Percentiles rank a stretch among this genome's conserved stretches.
phyloP scores from a whole-genome alignment of 2,797 vertebrate genomes.

The Eupleurogrammus muticus region DNA sequence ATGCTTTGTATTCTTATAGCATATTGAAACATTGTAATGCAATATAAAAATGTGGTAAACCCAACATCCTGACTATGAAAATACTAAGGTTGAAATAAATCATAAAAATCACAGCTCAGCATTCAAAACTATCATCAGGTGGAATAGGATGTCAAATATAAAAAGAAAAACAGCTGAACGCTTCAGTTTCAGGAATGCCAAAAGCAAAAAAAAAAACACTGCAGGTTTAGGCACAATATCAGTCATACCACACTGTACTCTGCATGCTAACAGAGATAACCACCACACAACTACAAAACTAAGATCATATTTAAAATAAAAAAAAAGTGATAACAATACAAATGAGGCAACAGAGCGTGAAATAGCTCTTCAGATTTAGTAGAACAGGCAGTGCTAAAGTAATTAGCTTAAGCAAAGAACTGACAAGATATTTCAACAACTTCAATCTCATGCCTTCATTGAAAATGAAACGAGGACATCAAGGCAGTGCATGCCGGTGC shows the following conservation, averaged over 20 bases:
- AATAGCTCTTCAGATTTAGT: constrained; percentile 44
- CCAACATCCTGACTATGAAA: constrained; percentile 37
- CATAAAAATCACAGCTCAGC: constrained; percentile 37
- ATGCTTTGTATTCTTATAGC: constrained; percentile 40
- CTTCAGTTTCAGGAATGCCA: constrained; percentile 14
- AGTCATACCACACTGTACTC: constrained; percentile 59
- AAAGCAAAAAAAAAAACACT: constrained; percentile 47
- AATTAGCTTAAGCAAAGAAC: constrained; percentile 21
- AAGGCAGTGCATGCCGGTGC: constrained; percentile 28
- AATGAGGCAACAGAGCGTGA: constrained; percentile 45
- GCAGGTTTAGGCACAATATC: constrained; percentile 65
- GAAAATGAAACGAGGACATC: constrained; percentile 36
- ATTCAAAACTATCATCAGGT: constrained; percentile 36
- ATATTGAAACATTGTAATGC: constrained; percentile 37
- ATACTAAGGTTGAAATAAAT: constrained; percentile 34
- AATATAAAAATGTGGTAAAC: constrained; percentile 39
- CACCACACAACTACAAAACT: constrained; percentile 48
- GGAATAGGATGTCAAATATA: constrained; percentile 32
- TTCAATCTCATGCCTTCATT: constrained; percentile 38
- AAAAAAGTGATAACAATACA: constrained; percentile 12
- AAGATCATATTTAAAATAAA: constrained; percentile 40
- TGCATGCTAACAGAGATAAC: constrained; percentile 58
- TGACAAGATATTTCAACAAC: constrained; percentile 52
- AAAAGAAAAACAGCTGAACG: constrained; percentile 23
- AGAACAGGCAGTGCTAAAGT: constrained; percentile 20